A percentile compares a stretch with the other conserved stretches of the same genome.
Evolutionary conservation across 2,888 invertebrate species (phyloP).

Genomic region (Listrodromus nycthemerus): DNA sequence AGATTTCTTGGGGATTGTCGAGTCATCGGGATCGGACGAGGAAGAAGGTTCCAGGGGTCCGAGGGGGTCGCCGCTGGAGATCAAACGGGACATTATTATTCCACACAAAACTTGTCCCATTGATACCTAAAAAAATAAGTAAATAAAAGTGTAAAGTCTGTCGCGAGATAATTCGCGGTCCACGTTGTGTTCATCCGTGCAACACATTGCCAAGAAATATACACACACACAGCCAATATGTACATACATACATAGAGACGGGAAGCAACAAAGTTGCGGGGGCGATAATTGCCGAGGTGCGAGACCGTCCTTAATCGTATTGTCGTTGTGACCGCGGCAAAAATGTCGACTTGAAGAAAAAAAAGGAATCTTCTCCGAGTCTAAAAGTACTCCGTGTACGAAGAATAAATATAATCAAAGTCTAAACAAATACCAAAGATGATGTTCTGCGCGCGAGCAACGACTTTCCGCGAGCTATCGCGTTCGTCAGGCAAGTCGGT

Average conservation of each 20-base stretch:
- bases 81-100: slow-evolving; percentile 16
- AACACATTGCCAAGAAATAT: slow-evolving; percentile 15
- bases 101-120: not conserved
- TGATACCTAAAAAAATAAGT: slow-evolving; percentile 3
- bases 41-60: not conserved
- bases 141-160: not conserved
- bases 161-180: not conserved
- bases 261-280: slow-evolving; percentile 25
- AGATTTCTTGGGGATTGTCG: slow-evolving; percentile 21
- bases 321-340: slow-evolving; percentile 4
- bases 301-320: slow-evolving; percentile 43
- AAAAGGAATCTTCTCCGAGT: no score
- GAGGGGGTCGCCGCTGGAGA: not conserved
- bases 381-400: no score
- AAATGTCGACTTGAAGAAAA: not conserved
- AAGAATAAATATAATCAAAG: not conserved
- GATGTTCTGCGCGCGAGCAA: slow-evolving; percentile 14
- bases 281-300: slow-evolving; percentile 50
- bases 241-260: not conserved
- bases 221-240: not conserved
- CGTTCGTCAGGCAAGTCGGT: not conserved
- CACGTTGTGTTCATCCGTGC: slow-evolving; percentile 1
- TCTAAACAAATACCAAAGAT: slow-evolving; percentile 40
- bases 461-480: not conserved
- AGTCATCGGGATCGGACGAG: slow-evolving; percentile 7